Percentiles rank a stretch among this genome's conserved stretches.
These are phyloP conservation scores for Enteromius anoplus DNA, from an alignment of 2,797 vertebrate species.

Conservation along the genomic window DNA sequence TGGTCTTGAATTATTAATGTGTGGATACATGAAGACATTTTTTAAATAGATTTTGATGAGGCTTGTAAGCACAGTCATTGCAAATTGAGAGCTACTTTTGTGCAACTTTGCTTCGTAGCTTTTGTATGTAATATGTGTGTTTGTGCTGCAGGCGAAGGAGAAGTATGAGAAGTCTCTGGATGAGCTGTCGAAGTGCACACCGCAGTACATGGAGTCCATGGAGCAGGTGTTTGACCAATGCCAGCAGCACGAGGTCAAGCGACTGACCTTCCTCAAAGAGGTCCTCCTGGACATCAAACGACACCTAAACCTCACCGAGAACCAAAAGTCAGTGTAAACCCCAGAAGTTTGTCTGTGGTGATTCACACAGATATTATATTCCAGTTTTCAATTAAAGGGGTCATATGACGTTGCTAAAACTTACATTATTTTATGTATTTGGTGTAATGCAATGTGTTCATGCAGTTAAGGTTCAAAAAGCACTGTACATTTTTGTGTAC, in stretches of 20 bases:
- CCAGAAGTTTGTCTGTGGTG: neutral
- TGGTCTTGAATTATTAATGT: neutral
- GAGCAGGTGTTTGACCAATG: constrained; percentile 94
- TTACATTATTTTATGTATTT: too few relatives aligned
- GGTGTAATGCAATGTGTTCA: too few relatives aligned
- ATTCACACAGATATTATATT: neutral
- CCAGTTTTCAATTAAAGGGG: neutral
- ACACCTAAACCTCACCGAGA: constrained; percentile 93
- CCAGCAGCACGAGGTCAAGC: constrained; percentile 97
- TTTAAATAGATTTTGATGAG: neutral
- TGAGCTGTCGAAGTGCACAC: constrained; percentile 89
- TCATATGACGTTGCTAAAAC: too few relatives aligned
- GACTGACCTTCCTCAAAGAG: constrained; percentile 93
- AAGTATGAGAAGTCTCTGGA: constrained; percentile 96
- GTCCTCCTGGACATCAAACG: constrained; percentile 93
- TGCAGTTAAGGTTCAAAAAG: too few relatives aligned
- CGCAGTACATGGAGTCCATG: constrained; percentile 94
- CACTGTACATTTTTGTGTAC: too few relatives aligned
- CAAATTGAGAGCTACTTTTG: neutral
- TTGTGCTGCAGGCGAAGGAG: constrained; percentile 83
- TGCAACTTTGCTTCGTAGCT: neutral
- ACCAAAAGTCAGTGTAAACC: constrained; percentile 81
- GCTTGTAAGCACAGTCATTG: neutral
- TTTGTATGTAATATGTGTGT: constrained; percentile 10
- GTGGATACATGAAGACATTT: neutral